Conservation (phyloP, 2,888 invertebrate species). For the Notocelia uddmanniana region DNA sequence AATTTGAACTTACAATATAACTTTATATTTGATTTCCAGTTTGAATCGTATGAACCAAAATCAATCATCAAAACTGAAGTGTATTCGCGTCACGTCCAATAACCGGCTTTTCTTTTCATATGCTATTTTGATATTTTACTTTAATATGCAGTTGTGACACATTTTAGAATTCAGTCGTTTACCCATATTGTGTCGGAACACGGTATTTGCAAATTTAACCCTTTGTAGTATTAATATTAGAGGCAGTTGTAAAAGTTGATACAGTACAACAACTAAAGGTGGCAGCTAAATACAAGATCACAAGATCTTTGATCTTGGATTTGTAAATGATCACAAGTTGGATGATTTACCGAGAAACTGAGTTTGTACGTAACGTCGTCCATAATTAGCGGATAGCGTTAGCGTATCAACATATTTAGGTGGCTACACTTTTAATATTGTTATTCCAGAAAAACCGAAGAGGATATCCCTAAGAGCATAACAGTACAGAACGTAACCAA, state of each 20-base stretch:
- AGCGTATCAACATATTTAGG: conserved; percentile 7
- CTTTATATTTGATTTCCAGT: background rate
- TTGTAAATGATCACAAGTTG: background rate
- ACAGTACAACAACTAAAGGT: background rate
- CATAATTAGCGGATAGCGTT: background rate
- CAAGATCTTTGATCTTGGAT: too few relatives aligned
- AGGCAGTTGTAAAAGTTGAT: background rate
- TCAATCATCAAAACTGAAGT: background rate
- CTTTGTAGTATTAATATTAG: background rate
- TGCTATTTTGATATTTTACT: background rate
- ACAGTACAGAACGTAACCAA: conserved; percentile 79
- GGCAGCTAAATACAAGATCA: background rate
- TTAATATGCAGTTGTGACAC: background rate
- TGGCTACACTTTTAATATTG: conserved; percentile 56
- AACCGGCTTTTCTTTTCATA: background rate
- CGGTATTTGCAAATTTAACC: background rate
- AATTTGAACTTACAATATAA: background rate
- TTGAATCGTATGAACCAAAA: background rate
- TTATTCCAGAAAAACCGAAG: conserved; percentile 83
- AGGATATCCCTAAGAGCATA: conserved; percentile 79
- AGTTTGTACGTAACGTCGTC: background rate
- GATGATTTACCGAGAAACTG: background rate
- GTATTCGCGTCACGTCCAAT: background rate
- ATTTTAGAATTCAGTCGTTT: background rate
- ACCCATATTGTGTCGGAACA: background rate